Percentiles rank a stretch among this genome's conserved stretches.
Conservation (phyloP, 2,113 vertebrate genomes). For the Siniperca chuatsi region DNA sequence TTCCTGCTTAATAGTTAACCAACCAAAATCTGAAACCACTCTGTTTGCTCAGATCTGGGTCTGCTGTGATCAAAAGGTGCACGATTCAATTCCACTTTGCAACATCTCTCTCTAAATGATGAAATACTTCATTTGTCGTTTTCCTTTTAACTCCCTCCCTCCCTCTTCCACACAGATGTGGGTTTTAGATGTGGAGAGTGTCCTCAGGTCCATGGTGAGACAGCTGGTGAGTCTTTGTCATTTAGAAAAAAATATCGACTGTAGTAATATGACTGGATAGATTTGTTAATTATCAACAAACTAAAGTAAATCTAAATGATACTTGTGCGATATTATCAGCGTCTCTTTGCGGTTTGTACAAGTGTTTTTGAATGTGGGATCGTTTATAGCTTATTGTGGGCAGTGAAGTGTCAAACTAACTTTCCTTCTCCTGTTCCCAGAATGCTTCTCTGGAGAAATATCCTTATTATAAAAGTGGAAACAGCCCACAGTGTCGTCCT, state of each 20-base stretch:
- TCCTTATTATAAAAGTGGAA: slow-evolving; percentile 34
- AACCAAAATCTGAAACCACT: slow-evolving; percentile 27
- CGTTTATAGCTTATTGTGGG: not conserved
- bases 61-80: slow-evolving; percentile 49
- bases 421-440: slow-evolving; percentile 55
- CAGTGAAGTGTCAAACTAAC: slow-evolving; percentile 25
- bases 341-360: not conserved
- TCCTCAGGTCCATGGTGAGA: slow-evolving; percentile 67
- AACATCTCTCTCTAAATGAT: slow-evolving; percentile 57
- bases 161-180: slow-evolving; percentile 55
- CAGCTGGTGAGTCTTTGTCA: slow-evolving; percentile 62
- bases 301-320: not conserved
- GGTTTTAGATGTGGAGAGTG: slow-evolving; percentile 60
- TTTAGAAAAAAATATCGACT: not conserved
- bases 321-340: not conserved
- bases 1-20: slow-evolving; percentile 46
- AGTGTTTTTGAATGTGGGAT: not conserved
- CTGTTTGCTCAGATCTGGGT: slow-evolving; percentile 27
- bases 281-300: not conserved
- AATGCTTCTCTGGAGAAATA: slow-evolving; percentile 59
- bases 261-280: not conserved
- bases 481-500: not conserved
- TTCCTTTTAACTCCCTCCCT: not conserved
- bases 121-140: slow-evolving; percentile 53
- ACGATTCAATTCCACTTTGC: slow-evolving; percentile 37